Percentiles rank a stretch among this genome's conserved stretches.
phyloP scores from a whole-genome alignment of 2,888 invertebrate species.

The Eutolmus rufibarbis region DNA sequence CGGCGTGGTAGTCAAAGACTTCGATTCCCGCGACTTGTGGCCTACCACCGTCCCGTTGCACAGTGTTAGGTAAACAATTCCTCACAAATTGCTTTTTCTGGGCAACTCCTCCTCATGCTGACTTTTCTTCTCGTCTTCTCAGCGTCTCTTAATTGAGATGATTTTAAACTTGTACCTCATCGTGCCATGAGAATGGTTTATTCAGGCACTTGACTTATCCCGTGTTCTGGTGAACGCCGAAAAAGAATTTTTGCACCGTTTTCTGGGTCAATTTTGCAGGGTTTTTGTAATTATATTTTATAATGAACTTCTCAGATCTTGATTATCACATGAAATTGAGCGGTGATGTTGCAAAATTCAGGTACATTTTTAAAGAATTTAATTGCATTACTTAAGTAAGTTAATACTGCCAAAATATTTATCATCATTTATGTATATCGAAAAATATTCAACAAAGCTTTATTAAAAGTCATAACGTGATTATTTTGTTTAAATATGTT shows the following conservation, averaged over 20 bases:
- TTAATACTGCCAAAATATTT: too few relatives aligned
- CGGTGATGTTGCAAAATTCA: not conserved
- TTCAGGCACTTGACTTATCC: not conserved
- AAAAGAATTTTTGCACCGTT: not conserved
- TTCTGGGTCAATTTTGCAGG: not conserved
- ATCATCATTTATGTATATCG: too few relatives aligned
- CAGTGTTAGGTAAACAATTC: not conserved
- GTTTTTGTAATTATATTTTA: not conserved
- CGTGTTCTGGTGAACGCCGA: not conserved
- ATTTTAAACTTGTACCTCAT: not conserved
- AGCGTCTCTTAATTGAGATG: not conserved
- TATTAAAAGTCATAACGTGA: too few relatives aligned
- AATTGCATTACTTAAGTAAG: not conserved
- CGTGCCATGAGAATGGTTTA: not conserved
- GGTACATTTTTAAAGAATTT: not conserved
- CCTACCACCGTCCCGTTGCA: not conserved
- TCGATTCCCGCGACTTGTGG: not conserved
- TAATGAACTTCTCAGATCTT: not conserved
- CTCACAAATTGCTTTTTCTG: not conserved
- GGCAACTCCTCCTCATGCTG: not conserved
- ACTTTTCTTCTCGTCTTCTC: not conserved
- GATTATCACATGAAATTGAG: not conserved
- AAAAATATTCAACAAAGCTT: too few relatives aligned
- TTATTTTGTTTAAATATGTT: too few relatives aligned
- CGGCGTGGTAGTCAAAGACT: not conserved